Conservation (phyloP, 2,888 invertebrate species). For the Sphaeridia pumilis region DNA sequence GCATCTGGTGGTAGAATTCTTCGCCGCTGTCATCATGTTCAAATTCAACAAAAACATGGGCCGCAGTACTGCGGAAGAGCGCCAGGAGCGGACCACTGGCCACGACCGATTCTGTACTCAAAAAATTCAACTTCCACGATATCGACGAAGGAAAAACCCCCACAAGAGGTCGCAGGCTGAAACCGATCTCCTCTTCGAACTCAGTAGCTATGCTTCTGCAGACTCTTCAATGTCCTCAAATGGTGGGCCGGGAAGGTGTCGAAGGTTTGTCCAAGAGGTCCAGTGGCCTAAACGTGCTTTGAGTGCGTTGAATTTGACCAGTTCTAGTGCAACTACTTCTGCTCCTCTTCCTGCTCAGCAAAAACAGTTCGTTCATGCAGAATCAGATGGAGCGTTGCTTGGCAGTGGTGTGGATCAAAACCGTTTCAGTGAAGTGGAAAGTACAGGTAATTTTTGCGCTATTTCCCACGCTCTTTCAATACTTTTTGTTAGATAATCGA, state of each 20-base stretch:
- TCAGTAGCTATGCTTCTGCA: conserved; percentile 13
- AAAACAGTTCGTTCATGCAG: too few species aligned
- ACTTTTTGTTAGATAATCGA: too few species aligned
- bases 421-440: too few species aligned
- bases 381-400: too few species aligned
- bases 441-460: too few species aligned
- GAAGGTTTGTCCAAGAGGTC: conserved; percentile 18
- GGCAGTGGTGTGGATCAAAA: too few species aligned
- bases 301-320: neutral
- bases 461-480: too few species aligned
- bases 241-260: conserved; percentile 8
- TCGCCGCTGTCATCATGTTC: conserved; percentile 18
- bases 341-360: too few species aligned
- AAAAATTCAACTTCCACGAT: conserved; percentile 16
- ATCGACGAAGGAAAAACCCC: conserved; percentile 17
- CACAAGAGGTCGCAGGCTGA: conserved; percentile 17
- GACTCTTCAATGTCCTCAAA: conserved; percentile 15
- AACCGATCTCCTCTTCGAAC: conserved; percentile 19
- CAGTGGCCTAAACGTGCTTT: conserved; percentile 14
- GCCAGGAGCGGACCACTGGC: conserved; percentile 19
- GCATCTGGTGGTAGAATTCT: too few species aligned
- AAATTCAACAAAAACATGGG: conserved; percentile 17
- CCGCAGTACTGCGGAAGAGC: conserved; percentile 6
- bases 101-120: conserved; percentile 22
- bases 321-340: too few species aligned